phyloP scores from a whole-genome alignment of 2,888 invertebrate species.

The Amphimallon solstitiale region DNA sequence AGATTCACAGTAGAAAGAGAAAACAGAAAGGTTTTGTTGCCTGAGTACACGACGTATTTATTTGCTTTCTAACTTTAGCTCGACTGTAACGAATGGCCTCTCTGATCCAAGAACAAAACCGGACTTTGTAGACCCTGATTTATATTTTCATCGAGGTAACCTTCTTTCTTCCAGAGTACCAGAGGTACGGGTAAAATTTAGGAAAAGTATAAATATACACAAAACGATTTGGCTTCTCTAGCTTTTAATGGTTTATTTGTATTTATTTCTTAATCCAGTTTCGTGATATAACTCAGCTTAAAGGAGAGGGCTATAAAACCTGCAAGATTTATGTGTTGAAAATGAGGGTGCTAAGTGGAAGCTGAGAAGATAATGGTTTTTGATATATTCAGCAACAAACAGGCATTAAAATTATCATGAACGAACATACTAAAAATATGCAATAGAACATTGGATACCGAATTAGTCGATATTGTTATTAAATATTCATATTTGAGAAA shows the following conservation, averaged over 20 bases:
- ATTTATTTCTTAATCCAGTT: slow-evolving; percentile 34
- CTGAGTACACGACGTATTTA: slow-evolving; percentile 33
- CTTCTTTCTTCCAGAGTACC: not conserved
- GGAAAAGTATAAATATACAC: slow-evolving; percentile 12
- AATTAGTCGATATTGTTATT: too few relatives aligned
- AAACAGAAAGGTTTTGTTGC: slow-evolving; percentile 17
- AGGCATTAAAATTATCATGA: too few relatives aligned
- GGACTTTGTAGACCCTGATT: slow-evolving; percentile 43
- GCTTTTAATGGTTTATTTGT: slow-evolving; percentile 30
- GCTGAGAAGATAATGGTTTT: too few relatives aligned
- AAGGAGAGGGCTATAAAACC: slow-evolving; percentile 28
- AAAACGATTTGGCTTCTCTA: not conserved
- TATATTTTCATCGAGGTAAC: slow-evolving; percentile 42
- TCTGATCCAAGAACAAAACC: slow-evolving; percentile 44
- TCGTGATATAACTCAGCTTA: slow-evolving; percentile 15
- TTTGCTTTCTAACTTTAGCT: slow-evolving; percentile 41
- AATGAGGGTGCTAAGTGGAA: too few relatives aligned
- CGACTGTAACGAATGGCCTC: slow-evolving; percentile 45
- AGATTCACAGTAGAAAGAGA: not conserved
- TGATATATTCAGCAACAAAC: too few relatives aligned
- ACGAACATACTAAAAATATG: too few relatives aligned
- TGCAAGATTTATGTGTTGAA: slow-evolving; percentile 15
- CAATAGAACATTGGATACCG: too few relatives aligned
- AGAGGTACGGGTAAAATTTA: slow-evolving; percentile 11
- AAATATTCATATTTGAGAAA: too few relatives aligned